Base-by-base conservation (phyloP, 2,113 vertebrate genomes). In the Struthidea cinerea region DNA sequence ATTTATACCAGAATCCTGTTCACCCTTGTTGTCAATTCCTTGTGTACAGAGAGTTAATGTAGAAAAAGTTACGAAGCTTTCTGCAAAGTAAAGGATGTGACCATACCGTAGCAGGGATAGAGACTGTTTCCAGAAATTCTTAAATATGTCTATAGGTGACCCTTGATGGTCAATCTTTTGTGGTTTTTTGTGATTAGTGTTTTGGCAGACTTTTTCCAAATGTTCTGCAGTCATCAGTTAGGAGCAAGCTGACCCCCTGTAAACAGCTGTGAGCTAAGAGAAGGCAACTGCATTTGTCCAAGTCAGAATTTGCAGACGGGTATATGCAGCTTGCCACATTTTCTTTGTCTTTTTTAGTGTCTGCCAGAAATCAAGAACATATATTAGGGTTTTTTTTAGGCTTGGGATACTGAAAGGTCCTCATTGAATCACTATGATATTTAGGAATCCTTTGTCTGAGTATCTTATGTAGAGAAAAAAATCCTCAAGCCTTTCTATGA, bases 21-120 rank as follows among this genome's bases (percentile, higher is more conserved):
- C 5, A 5, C 17, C 15, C 21, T 76, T 83, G 13, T 22, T 83
- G 37, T 42, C 19, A 75, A n/a, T 19, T 83, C 49, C 16, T 50
- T n/a, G 3, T 76, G 16, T n/a, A 71, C 16, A 59, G 15, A 82
- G 15, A 53, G 23, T 7, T n/a, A 41, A 61, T 1, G 0, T 2
- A 64, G 46, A 47, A 69, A 64, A 87, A 33, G 23, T 69, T 33
- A 73, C 26, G 74, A 73, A 73, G 23, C 26, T 69, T 77, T 63
- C 56, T 65, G 23, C 46, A 17, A n/a, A 64, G 17, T 32, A 57
- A 76, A 82, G 11, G 46, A 88, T 32, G 28, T 57, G 42, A 50
- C 55, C 0, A 0, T 27, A 22, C 26, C 42, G 14, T 20, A 32
- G 59, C 44, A 63, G 6, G 9, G 28, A 69, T 18, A 11, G 37